A percentile compares a stretch with the other conserved stretches of the same genome.
Conservation (phyloP, 2,888 invertebrate genomes). For the Apamea epomidion region DNA sequence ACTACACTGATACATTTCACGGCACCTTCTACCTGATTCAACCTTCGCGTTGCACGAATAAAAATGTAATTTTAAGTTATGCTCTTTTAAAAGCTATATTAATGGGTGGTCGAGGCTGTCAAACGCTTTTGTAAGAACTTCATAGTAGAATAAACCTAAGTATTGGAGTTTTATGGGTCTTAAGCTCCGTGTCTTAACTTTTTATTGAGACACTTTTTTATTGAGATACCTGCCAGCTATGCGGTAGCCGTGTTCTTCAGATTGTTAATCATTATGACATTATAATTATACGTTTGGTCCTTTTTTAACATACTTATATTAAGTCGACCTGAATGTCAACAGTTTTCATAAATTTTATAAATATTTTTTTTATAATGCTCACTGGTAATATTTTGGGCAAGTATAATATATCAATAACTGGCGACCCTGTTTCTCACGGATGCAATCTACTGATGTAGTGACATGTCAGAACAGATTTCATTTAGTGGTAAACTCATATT, state of each 20-base stretch:
- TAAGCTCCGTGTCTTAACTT: constrained; percentile 54
- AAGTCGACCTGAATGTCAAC: neutral
- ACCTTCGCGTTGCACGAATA: constrained; percentile 79
- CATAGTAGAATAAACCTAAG: constrained; percentile 53
- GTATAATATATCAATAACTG: no score
- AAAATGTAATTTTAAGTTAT: constrained; percentile 76
- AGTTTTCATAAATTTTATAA: neutral
- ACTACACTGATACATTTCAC: constrained; percentile 89
- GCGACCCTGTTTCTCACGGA: no score
- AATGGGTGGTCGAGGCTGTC: constrained; percentile 82
- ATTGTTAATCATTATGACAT: constrained; percentile 23
- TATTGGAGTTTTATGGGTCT: constrained; percentile 66
- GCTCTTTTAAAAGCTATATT: constrained; percentile 70
- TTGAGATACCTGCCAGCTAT: constrained; percentile 10
- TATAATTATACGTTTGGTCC: neutral
- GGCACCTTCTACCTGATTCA: constrained; percentile 86
- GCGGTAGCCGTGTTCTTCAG: constrained; percentile 49
- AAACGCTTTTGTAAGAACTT: constrained; percentile 76
- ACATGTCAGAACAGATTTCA: no score
- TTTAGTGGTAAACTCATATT: neutral
- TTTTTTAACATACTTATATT: neutral
- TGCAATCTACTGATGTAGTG: neutral
- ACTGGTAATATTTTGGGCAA: neutral
- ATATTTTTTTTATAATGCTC: neutral
- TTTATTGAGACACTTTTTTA: constrained; percentile 49